Evolutionary conservation across 2,797 vertebrate genomes (phyloP), one percentile per base, ranked within the genome.

Genomic region (Otus scops): DNA sequence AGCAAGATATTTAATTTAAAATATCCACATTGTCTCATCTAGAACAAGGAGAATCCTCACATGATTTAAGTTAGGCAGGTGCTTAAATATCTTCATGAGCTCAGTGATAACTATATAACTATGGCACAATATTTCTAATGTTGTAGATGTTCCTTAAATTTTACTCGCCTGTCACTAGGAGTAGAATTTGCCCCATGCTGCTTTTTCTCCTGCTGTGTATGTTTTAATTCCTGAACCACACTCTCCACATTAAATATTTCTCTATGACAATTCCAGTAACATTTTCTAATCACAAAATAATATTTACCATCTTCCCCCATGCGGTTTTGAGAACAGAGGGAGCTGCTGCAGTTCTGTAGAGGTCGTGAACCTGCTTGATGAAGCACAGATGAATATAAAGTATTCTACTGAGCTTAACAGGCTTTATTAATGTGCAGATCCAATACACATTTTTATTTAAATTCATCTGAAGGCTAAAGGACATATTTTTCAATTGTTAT

Each of bases 251-350:
- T 86, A 81, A 92, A 88, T 95, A 95, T 97, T 98, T 97, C 93
- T 96, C 91, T 94, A 64, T 95, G 96, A 97, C 97, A 96, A 96
- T 97, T 97, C 96, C 95, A 96, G 97, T 97, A 98, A 97, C 95
- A 95, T 97, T 97, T 98, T 98, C 97, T 98, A 98, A 98, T 98
- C 97, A 97, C 96, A 97, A 98, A 98, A 97, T 97, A 96, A 95
- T 97, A 98, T 97, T 98, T 98, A 64, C 77, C 93, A 95, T 97
- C 96, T 96, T 97, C 94, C 92, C 95, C 89, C 96, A 93, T 93
- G 95, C 4, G 3, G 63, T 90, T 95, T 96, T 97, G 92, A 96
- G 97, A 98, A 95, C 96, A 95, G 96, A 97, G 95, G 95, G 95
- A 98, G 89, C 97, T 96, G 89, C 78, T 97, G 95, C 96, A 94